These are phyloP conservation scores for Pampusana beccarii DNA, from an alignment of 2,113 vertebrate species.

Conservation along the genomic window DNA sequence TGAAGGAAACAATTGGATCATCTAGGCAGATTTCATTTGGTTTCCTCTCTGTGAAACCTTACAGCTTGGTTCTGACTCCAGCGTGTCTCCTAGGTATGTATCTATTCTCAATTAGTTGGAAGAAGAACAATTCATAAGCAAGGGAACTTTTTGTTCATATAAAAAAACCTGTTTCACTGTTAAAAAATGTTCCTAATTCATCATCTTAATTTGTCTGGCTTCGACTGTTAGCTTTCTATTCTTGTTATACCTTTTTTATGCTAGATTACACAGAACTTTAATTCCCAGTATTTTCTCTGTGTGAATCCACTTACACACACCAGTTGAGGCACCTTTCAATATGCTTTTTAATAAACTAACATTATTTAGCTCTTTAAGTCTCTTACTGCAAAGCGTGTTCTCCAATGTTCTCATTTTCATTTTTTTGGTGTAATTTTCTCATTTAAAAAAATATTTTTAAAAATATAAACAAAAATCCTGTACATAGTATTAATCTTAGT, in stretches of 20 bases:
- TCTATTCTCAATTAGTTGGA: not conserved
- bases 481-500: not conserved
- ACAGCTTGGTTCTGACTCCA: not conserved
- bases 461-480: not conserved
- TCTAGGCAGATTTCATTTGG: not conserved
- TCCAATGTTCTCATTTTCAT: not conserved
- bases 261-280: not conserved
- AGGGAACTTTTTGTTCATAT: not conserved
- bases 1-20: not conserved
- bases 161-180: not conserved
- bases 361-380: not conserved
- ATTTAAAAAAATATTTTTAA: not conserved
- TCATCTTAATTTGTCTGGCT: conserved; percentile 4
- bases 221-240: not conserved
- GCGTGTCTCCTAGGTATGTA: not conserved
- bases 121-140: not conserved
- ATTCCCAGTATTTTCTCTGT: not conserved
- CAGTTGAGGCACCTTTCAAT: not conserved
- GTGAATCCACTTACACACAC: not conserved
- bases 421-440: not conserved
- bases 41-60: not conserved
- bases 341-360: not conserved
- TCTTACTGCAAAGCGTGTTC: not conserved
- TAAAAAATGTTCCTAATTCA: not conserved
- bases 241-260: not conserved